Percentiles rank a stretch among this genome's conserved stretches.
Evolutionary conservation across 2,888 invertebrate genomes (phyloP).

Genomic region (Apocheima hispidaria): DNA sequence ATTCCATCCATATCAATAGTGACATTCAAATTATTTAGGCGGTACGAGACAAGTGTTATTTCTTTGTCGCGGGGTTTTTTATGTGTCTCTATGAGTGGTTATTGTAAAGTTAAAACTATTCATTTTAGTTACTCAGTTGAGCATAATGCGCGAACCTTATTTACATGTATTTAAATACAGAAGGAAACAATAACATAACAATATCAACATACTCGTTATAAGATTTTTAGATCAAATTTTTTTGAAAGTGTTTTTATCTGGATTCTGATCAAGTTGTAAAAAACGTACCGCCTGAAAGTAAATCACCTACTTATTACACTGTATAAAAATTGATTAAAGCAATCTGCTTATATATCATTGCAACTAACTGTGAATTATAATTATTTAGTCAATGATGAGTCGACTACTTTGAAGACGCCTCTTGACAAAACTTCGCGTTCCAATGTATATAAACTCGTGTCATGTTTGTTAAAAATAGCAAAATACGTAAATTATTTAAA

Average conservation of each 20-base stretch:
- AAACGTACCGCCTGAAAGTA: constrained; percentile 5
- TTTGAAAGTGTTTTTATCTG: too few species aligned
- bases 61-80: background rate
- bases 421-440: constrained; percentile 11
- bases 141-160: too few species aligned
- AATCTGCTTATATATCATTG: constrained; percentile 4
- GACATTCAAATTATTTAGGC: constrained; percentile 3
- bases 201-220: too few species aligned
- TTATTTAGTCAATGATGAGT: background rate
- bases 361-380: background rate
- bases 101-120: too few species aligned
- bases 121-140: too few species aligned
- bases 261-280: background rate
- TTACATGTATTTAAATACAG: too few species aligned
- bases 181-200: too few species aligned
- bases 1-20: constrained; percentile 23
- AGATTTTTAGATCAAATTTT: too few species aligned
- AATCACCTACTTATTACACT: background rate
- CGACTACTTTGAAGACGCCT: constrained; percentile 8
- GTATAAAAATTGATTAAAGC: background rate
- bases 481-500: constrained; percentile 50
- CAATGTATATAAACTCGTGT: constrained; percentile 6
- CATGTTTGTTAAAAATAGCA: constrained; percentile 20
- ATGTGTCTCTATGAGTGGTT: background rate
- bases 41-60: background rate